Evolutionary conservation across 2,113 vertebrate genomes (phyloP).

Genomic region (Pomatostomus ruficeps): DNA sequence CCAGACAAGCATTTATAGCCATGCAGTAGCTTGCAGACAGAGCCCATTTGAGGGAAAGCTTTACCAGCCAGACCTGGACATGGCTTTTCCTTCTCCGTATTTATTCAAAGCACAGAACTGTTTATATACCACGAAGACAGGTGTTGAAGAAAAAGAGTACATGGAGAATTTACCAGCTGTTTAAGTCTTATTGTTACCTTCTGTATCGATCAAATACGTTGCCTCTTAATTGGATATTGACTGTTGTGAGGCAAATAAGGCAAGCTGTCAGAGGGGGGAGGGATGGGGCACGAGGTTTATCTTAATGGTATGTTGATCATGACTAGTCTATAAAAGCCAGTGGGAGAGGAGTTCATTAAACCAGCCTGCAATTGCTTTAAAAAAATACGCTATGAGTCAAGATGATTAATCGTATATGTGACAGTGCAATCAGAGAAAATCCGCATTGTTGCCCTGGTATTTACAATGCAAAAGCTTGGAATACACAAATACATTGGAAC

Average conservation of each 20-base stretch:
- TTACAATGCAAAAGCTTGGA: not conserved
- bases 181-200: conserved; percentile 46
- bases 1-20: not conserved
- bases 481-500: conserved; percentile 23
- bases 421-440: conserved; percentile 24
- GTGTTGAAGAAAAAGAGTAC: not conserved
- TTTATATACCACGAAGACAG: not conserved
- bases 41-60: not conserved
- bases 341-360: conserved; percentile 55
- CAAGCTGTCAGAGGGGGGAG: conserved; percentile 6
- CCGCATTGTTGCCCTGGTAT: conserved; percentile 7
- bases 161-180: conserved; percentile 11
- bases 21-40: not conserved
- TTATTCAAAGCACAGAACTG: not conserved
- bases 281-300: not conserved
- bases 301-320: conserved; percentile 29
- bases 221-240: conserved; percentile 61
- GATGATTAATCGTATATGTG: conserved; percentile 51
- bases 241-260: conserved; percentile 59
- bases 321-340: conserved; percentile 48
- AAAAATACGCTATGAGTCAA: conserved; percentile 34
- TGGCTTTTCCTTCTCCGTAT: not conserved
- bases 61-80: not conserved
- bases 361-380: conserved; percentile 27
- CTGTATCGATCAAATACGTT: conserved; percentile 23